Conservation (phyloP, 1,140 invertebrate species). For the Leptinotarsa defecta region DNA sequence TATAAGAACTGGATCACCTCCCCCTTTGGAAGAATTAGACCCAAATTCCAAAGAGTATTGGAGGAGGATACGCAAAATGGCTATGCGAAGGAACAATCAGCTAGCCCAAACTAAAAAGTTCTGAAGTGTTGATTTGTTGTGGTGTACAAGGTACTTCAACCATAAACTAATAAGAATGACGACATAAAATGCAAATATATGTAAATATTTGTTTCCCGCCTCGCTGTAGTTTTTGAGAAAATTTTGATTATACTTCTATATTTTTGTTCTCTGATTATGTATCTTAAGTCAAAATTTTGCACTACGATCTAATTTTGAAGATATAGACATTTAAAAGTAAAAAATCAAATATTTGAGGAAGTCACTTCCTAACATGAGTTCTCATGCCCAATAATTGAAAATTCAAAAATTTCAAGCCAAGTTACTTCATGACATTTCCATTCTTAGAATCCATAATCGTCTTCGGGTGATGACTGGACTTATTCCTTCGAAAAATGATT, state of each 20-base stretch:
- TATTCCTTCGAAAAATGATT: no score
- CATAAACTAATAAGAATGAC: background rate
- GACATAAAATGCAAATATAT: background rate
- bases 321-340: no score
- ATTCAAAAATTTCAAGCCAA: no score
- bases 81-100: conserved; percentile 66
- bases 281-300: no score
- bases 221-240: background rate
- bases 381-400: no score
- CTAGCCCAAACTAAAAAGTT: conserved; percentile 63
- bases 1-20: conserved; percentile 65
- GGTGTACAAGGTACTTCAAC: background rate
- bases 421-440: no score
- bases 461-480: no score
- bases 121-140: conserved; percentile 24
- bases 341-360: no score
- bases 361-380: no score
- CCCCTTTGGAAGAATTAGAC: conserved; percentile 75
- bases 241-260: background rate
- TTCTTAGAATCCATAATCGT: no score
- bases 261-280: no score
- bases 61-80: conserved; percentile 68
- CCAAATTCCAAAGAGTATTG: conserved; percentile 82
- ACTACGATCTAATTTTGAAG: no score
- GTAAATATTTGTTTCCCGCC: background rate